Evolutionary conservation across 1,140 invertebrate genomes (phyloP), one percentile per base, ranked within the genome.

Genomic region (Cepaea nemoralis): DNA sequence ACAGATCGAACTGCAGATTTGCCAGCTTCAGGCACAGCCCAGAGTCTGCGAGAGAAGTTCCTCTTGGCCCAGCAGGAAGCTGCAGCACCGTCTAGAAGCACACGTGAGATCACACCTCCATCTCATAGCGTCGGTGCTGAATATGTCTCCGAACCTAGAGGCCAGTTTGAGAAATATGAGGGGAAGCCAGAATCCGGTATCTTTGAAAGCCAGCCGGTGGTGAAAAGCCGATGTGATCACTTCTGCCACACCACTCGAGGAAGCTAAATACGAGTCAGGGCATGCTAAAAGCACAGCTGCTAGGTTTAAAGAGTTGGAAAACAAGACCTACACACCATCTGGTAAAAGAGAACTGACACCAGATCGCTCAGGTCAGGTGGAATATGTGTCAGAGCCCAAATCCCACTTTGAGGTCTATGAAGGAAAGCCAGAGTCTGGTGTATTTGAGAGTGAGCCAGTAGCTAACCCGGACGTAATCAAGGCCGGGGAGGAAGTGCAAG

Each of bases 371-470:
- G 88, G 84, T 24, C 84, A 82, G 39, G 82, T 83, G n/a, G 89
- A 90, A 74, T 90, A 86, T 84, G 85, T 88, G 2, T 88, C 86
- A 24, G 88, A 90, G 79, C 89, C 89, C 19, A 71, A 83, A 33
- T 71, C 80, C 24, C 70, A 82, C 14, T 39, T 88, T 8, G 85
- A 88, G 74, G 84, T 81, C 22, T 86, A 87, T 59, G 85, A 87
- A 70, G 85, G 83, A n/a, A 85, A 88, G 55, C 48, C 84, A 1
- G 88, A 90, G 75, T 85, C 84, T 19, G 89, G 89, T 24, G 82
- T 87, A 14, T 90, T 88, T 80, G 89, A 90, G 70, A 89, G 86
- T 78, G 82, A 88, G 77, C 88, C 89, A 1, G 22, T 77, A 24
- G 76, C 73, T 0, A 75, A 83, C 48, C 74, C 80, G 16, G 86